Base-by-base conservation (phyloP, 2,113 vertebrate species). In the Chinchilla lanigera region DNA sequence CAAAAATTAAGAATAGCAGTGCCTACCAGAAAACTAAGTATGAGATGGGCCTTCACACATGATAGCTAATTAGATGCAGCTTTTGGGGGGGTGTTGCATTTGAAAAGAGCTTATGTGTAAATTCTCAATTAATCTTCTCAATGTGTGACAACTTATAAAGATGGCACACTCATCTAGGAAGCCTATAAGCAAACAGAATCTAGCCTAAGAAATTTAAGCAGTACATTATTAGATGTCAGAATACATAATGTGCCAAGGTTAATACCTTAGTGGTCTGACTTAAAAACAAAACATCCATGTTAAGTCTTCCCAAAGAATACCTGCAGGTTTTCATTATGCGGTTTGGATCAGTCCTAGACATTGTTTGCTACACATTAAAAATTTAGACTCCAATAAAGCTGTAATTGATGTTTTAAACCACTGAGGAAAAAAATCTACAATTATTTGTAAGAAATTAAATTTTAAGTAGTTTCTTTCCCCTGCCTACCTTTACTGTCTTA, bases 371-470 rank as follows among this genome's bases (percentile, higher is more conserved):
- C 3, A 1, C 22, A 81, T 75, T 94, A 54, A 93, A 93, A 93
- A 90, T 90, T 81, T 78, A 86, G 22, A 44, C 35, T 86, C 63
- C 28, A 67, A 14, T 86, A 30, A 93, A 90, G 9, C 28, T 77
- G 67, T 65, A 90, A 93, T 86, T 69, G 41, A 80, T 71, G 12
- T 80, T 60, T 89, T 60, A 85, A 78, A 86, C 11, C n/a, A 81
- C 28, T 20, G 35, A 33, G 41, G n/a, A 56, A 61, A 85, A 75
- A 84, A 14, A 11, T 33, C 22, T 86, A 19, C 44, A 90, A 69
- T 93, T 93, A n/a, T 86, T 58, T 86, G 41, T 24, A 86, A 84
- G 24, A 56, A 73, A 63, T 86, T 81, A 61, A 85, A 81, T 52
- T 81, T 71, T 80, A 52, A 80, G 83, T 89, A 83, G 8, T 33